Conservation (phyloP, 1,140 invertebrate species). For the Calephelis nemesis region DNA sequence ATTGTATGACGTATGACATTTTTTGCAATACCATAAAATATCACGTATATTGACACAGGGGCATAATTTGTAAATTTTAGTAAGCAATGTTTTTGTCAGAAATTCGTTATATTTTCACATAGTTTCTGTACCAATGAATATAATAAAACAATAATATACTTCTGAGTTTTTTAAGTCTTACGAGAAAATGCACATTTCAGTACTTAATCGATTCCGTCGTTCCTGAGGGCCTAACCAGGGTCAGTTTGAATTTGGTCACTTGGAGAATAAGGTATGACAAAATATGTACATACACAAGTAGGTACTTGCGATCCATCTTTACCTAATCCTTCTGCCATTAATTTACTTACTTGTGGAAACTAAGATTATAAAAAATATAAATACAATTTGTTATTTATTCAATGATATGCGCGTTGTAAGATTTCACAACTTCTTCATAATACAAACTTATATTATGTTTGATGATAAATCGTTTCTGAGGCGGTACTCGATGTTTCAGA, state of each 20-base stretch:
- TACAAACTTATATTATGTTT: not conserved
- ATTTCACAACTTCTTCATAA: conserved; percentile 17
- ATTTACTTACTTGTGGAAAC: conserved; percentile 24
- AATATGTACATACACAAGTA: conserved; percentile 39
- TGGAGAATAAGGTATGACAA: conserved; percentile 56
- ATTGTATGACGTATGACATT: too few relatives aligned
- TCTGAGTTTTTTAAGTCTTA: not conserved
- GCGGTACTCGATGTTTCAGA: not conserved
- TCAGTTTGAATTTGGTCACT: conserved; percentile 56
- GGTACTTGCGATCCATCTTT: conserved; percentile 34
- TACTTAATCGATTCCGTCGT: not conserved
- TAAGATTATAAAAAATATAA: conserved; percentile 31
- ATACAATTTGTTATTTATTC: conserved; percentile 39
- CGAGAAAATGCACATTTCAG: conserved; percentile 1
- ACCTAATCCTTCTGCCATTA: conserved; percentile 28
- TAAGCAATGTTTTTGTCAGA: too few relatives aligned
- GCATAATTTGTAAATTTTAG: too few relatives aligned
- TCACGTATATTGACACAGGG: too few relatives aligned
- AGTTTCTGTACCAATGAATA: too few relatives aligned
- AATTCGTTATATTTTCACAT: too few relatives aligned
- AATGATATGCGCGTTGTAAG: conserved; percentile 59
- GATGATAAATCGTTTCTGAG: too few relatives aligned
- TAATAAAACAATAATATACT: too few relatives aligned
- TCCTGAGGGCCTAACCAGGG: not conserved
- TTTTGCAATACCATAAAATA: too few relatives aligned